These are phyloP conservation scores for Ctenicera cuprea DNA, from an alignment of 2,888 invertebrate genomes.

Conservation along the genomic window DNA sequence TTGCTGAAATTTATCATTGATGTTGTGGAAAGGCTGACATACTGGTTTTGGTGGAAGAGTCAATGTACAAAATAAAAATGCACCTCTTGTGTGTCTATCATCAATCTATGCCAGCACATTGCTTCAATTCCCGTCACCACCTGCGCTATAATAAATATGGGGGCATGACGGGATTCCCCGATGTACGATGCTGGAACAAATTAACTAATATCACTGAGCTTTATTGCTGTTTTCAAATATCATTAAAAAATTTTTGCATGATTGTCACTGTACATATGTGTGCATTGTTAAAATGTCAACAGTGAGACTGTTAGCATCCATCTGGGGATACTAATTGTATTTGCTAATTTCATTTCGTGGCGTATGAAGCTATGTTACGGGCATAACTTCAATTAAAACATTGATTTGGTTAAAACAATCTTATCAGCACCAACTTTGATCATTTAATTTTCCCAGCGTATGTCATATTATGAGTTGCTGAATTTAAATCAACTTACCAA, in stretches of 20 bases:
- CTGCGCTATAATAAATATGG: constrained; percentile 33
- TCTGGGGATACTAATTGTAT: constrained; percentile 28
- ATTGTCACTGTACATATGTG: constrained; percentile 8
- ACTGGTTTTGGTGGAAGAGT: constrained; percentile 3
- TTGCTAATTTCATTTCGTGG: constrained; percentile 26
- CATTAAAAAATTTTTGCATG: constrained; percentile 18
- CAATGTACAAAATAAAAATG: constrained; percentile 35
- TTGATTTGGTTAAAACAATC: constrained; percentile 27
- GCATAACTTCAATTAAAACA: constrained; percentile 29
- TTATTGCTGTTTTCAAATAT: not conserved
- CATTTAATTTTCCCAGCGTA: constrained; percentile 8
- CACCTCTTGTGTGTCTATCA: constrained; percentile 37
- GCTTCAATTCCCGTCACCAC: constrained; percentile 32
- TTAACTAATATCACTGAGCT: constrained; percentile 15
- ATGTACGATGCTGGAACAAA: constrained; percentile 1
- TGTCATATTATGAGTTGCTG: not conserved
- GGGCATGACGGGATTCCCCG: constrained; percentile 9
- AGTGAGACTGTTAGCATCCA: constrained; percentile 7
- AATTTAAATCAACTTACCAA: not conserved
- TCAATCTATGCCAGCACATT: constrained; percentile 38
- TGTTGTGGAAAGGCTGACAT: constrained; percentile 15
- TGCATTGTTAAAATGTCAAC: constrained; percentile 26
- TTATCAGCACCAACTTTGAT: constrained; percentile 13
- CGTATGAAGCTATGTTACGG: constrained; percentile 25
- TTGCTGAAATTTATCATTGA: not conserved